Conservation (phyloP, 2,797 vertebrate species). For the Catharus ustulatus region DNA sequence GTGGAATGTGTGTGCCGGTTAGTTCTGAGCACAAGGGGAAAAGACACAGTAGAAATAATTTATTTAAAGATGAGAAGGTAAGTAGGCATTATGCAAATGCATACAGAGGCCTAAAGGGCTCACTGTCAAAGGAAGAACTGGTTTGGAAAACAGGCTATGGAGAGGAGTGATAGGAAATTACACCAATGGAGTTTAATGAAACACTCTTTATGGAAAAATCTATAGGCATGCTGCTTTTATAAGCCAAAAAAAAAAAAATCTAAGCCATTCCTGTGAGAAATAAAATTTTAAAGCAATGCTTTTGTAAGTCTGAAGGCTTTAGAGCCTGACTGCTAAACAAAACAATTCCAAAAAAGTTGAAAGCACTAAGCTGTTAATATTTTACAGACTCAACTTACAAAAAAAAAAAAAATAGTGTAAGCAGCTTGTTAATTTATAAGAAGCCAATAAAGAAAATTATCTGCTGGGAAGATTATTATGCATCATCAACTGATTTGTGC, state of each 20-base stretch:
- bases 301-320: not conserved
- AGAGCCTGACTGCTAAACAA: not conserved
- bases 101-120: not conserved
- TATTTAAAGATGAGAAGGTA: not conserved
- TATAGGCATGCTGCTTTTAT: not conserved
- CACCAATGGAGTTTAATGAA: not conserved
- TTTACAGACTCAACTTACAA: not conserved
- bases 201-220: not conserved
- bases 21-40: not conserved
- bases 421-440: not conserved
- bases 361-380: not conserved
- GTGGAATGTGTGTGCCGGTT: not conserved
- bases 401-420: not conserved
- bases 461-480: not conserved
- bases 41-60: not conserved
- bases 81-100: not conserved
- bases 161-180: not conserved
- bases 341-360: not conserved
- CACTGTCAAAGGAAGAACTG: not conserved
- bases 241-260: not conserved
- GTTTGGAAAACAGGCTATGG: not conserved
- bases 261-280: not conserved
- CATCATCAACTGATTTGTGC: not conserved
- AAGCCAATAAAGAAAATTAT: not conserved
- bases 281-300: not conserved